Evolutionary conservation across 2,797 vertebrate species (phyloP).

Genomic region (Argyrosomus regius): DNA sequence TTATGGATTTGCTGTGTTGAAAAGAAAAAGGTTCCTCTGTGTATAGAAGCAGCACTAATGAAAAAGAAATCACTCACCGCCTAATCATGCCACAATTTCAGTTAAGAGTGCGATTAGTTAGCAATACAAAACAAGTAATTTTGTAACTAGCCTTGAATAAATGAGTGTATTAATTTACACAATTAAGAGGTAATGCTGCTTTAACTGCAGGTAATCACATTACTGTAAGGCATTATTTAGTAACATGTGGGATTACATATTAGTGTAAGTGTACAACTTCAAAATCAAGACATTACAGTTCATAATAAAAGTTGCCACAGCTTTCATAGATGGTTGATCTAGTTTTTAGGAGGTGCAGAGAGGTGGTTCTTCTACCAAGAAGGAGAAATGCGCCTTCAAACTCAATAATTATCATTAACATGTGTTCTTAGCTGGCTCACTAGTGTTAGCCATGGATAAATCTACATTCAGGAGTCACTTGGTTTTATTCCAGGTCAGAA

Average conservation of each 20-base stretch:
- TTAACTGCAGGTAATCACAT: not conserved
- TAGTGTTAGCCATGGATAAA: not conserved
- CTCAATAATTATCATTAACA: no score
- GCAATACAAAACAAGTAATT: slow-evolving; percentile 24
- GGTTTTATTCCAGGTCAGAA: not conserved
- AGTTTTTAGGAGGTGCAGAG: not conserved
- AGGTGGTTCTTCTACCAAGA: not conserved
- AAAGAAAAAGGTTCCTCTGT: slow-evolving; percentile 63
- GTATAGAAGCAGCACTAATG: slow-evolving; percentile 23
- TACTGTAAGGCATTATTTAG: not conserved
- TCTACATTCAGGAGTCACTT: not conserved
- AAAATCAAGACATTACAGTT: not conserved
- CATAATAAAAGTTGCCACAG: not conserved
- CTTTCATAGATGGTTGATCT: not conserved
- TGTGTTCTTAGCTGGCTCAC: not conserved
- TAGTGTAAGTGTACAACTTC: not conserved
- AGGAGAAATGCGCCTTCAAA: not conserved
- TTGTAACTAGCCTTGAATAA: not conserved
- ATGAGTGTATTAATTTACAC: not conserved
- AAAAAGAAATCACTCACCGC: slow-evolving; percentile 24
- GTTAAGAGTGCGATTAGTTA: slow-evolving; percentile 12
- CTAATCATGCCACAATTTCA: slow-evolving; percentile 35
- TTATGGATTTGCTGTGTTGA: slow-evolving; percentile 50
- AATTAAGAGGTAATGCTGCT: slow-evolving; percentile 4
- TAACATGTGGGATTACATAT: not conserved